Conservation (phyloP, 2,113 vertebrate genomes). For the Phrynosoma platyrhinos region DNA sequence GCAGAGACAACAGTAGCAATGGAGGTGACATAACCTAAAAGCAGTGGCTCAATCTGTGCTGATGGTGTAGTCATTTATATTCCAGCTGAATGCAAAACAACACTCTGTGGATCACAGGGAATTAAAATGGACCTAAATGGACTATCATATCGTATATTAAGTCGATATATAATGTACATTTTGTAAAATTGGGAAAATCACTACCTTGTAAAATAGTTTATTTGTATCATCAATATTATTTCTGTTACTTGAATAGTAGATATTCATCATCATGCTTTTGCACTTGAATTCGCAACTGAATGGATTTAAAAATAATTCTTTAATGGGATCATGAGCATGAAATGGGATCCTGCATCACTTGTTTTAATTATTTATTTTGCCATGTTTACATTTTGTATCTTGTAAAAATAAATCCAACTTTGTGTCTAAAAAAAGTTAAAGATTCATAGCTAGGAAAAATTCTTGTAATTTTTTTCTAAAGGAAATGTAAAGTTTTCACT, state of each 20-base stretch:
- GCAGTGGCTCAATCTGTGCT: slow-evolving; percentile 69
- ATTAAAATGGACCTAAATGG: slow-evolving; percentile 78
- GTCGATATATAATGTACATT: slow-evolving; percentile 93
- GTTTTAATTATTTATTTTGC: slow-evolving; percentile 98
- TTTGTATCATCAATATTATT: slow-evolving; percentile 97
- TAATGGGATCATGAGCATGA: slow-evolving; percentile 94
- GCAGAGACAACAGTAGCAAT: slow-evolving; percentile 93
- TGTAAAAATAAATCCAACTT: slow-evolving; percentile 94
- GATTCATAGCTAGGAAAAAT: slow-evolving; percentile 89
- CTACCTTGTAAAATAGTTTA: slow-evolving; percentile 98
- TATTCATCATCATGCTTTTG: slow-evolving; percentile 96
- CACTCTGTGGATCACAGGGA: slow-evolving; percentile 77
- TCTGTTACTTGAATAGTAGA: slow-evolving; percentile 97
- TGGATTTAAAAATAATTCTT: slow-evolving; percentile 89
- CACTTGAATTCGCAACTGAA: slow-evolving; percentile 94
- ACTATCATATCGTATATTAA: slow-evolving; percentile 82
- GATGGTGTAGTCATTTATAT: slow-evolving; percentile 66
- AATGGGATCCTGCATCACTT: slow-evolving; percentile 90
- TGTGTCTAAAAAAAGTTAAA: slow-evolving; percentile 90
- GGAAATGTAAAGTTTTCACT: slow-evolving; percentile 88
- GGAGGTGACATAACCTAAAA: slow-evolving; percentile 91
- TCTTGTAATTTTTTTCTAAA: slow-evolving; percentile 90
- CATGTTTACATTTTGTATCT: slow-evolving; percentile 99
- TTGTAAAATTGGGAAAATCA: slow-evolving; percentile 96
- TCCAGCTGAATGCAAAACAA: slow-evolving; percentile 76